Conservation (phyloP, 1,140 invertebrate genomes). For the Apis cerana region DNA sequence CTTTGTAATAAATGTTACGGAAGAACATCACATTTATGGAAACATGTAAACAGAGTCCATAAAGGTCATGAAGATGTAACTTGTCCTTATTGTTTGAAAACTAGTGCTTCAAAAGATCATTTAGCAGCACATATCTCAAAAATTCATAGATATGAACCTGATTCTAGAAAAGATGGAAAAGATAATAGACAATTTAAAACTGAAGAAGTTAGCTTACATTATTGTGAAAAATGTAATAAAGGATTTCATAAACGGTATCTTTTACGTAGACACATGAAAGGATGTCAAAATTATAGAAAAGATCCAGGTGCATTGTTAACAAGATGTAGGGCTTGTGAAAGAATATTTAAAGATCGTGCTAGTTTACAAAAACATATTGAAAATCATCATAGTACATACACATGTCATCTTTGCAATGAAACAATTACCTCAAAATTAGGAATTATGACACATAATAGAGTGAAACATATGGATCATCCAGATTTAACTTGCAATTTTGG, state of each 20-base stretch:
- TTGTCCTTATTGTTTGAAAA: constrained; percentile 83
- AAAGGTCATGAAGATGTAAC: constrained; percentile 84
- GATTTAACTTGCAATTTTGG: constrained; percentile 79
- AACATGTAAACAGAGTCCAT: constrained; percentile 84
- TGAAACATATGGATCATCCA: constrained; percentile 82
- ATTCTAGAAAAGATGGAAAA: constrained; percentile 66
- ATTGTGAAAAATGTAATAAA: constrained; percentile 82
- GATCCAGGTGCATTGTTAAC: constrained; percentile 81
- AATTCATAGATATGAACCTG: constrained; percentile 81
- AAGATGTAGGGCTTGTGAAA: constrained; percentile 81
- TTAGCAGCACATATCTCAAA: constrained; percentile 83
- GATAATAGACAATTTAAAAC: constrained; percentile 54
- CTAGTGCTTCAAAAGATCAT: constrained; percentile 83
- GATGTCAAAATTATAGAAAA: constrained; percentile 82
- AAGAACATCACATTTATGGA: constrained; percentile 84
- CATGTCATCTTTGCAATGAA: constrained; percentile 82
- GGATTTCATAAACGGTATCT: constrained; percentile 82
- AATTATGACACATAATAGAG: constrained; percentile 83
- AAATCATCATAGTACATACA: constrained; percentile 82
- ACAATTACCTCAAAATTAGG: constrained; percentile 82
- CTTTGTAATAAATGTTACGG: constrained; percentile 85
- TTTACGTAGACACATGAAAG: constrained; percentile 83
- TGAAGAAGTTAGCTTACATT: constrained; percentile 80
- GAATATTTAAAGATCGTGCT: constrained; percentile 83
- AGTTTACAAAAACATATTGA: constrained; percentile 82